Evolutionary conservation across 2,113 vertebrate genomes (phyloP), one percentile per base, ranked within the genome.

Genomic region (Apeltes quadracus): DNA sequence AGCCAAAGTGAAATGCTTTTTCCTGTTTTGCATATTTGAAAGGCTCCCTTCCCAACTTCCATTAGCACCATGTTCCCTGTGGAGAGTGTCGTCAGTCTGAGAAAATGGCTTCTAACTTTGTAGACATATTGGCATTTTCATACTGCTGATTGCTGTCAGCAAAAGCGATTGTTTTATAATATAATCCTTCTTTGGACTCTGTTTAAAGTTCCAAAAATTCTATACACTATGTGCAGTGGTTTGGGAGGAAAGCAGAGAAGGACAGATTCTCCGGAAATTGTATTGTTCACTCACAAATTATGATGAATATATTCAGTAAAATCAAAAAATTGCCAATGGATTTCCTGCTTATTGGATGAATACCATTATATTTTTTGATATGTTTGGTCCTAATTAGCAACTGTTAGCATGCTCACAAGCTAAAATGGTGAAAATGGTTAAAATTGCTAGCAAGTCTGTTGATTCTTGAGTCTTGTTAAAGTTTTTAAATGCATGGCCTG

Each of bases 91-190:
- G 32, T 78, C 83, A 84, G 79, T 56, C 34, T 74, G 71, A 89
- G 75, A 76, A 85, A 84, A 86, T 80, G 41, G 58, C 78, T 75
- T 72, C 27, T 72, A 71, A 79, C 80, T 78, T 76, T 78, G 68
- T 58, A 70, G 56, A 82, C 68, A 78, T 87, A 81, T 78, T 88
- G 86, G 76, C 82, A 90, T 90, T 88, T 85, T 84, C 61, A 72
- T 76, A 78, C 48, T 64, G 74, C 70, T 84, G 82, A 86, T 88
- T 85, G 75, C 69, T 85, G 72, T 87, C 84, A 87, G 64, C 69
- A 84, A 78, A 80, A 70, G 84, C 77, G 51, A 65, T 68, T 85
- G 75, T 83, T 77, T 83, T 75, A 73, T 71, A 74, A 77, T 75
- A 75, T 79, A 23, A 63, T 72, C n/a, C 27, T 70, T 82, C 13